Percentiles rank a stretch among this genome's conserved stretches.
phyloP scores from a whole-genome alignment of 2,797 vertebrate species.

The Thalassophryne amazonica region DNA sequence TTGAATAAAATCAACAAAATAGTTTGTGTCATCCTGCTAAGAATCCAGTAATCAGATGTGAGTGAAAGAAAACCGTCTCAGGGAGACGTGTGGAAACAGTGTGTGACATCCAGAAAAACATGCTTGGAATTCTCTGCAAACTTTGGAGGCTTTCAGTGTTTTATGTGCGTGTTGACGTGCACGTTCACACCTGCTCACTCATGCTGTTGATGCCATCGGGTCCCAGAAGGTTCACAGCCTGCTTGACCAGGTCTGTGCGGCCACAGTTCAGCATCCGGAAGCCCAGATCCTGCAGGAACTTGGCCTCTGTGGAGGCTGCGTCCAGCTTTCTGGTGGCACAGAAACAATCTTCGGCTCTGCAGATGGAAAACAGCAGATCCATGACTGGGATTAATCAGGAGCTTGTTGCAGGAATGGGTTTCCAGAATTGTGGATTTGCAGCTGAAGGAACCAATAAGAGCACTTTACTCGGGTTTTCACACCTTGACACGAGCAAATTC shows the following conservation, averaged over 20 bases:
- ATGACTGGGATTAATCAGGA: constrained; percentile 32
- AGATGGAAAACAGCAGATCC: constrained; percentile 26
- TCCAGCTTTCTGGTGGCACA: constrained; percentile 78
- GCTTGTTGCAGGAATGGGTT: constrained; percentile 31
- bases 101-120: too few relatives aligned
- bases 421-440: constrained; percentile 9
- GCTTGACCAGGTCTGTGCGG: constrained; percentile 80
- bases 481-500: too few relatives aligned
- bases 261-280: constrained; percentile 85
- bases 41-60: too few relatives aligned
- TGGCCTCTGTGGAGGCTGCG: constrained; percentile 78
- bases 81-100: too few relatives aligned
- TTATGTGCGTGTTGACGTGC: constrained; percentile 3
- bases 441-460: neutral
- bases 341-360: constrained; percentile 80
- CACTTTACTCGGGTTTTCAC: neutral
- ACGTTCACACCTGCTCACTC: constrained; percentile 78
- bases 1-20: too few relatives aligned
- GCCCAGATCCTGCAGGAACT: constrained; percentile 81
- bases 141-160: neutral
- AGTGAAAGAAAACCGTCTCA: too few relatives aligned
- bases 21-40: too few relatives aligned
- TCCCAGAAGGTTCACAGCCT: constrained; percentile 80
- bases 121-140: too few relatives aligned
- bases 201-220: constrained; percentile 82